Evolutionary conservation across 2,113 vertebrate genomes (phyloP).

Genomic region (Aramus guarauna): DNA sequence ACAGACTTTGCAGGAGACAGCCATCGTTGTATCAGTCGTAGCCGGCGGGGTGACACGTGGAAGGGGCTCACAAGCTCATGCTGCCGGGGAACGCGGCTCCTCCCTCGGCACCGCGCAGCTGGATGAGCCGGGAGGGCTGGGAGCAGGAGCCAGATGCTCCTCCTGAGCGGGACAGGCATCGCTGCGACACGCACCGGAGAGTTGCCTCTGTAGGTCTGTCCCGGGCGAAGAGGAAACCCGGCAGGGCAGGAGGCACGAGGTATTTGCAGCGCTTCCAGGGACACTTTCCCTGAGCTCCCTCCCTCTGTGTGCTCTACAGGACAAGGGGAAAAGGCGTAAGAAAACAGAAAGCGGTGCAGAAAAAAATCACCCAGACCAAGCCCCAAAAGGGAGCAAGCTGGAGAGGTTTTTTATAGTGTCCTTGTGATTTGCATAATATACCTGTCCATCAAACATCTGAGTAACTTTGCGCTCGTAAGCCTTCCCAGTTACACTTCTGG

Average conservation of each 20-base stretch:
- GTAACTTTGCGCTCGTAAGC: background rate
- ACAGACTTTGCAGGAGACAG: background rate
- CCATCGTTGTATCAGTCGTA: background rate
- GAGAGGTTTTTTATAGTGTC: background rate
- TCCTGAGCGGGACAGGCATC: background rate
- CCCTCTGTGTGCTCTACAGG: background rate
- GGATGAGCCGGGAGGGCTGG: background rate
- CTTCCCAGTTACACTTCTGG: background rate
- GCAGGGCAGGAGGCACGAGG: background rate
- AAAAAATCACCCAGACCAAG: background rate
- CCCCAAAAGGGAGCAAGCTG: background rate
- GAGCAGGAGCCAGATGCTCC: background rate
- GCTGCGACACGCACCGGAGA: too few species aligned
- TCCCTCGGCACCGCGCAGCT: rapidly evolving
- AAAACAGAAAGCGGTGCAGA: background rate
- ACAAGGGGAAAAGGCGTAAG: background rate
- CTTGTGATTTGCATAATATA: background rate
- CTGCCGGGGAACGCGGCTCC: background rate
- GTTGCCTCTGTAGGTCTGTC: rapidly evolving
- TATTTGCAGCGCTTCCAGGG: rapidly evolving
- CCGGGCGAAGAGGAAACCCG: background rate
- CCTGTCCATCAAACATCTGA: background rate
- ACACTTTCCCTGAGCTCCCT: rapidly evolving
- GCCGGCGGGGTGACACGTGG: rapidly evolving
- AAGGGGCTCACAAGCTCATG: background rate